phyloP scores from a whole-genome alignment of 2,113 vertebrate genomes.

The Mionectes macconnelli region DNA sequence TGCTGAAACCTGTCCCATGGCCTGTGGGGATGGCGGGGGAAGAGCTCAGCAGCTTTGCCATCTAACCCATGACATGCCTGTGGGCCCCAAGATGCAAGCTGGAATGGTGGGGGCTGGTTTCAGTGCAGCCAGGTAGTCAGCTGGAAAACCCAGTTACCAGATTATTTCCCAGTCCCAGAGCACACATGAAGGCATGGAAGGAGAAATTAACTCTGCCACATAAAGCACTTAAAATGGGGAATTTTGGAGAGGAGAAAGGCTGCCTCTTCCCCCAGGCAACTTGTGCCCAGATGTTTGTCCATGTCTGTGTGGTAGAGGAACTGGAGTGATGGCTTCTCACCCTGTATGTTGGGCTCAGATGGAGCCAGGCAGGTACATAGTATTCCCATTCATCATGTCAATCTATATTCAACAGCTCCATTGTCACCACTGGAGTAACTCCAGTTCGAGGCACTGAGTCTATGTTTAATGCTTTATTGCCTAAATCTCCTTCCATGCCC shows the following conservation, averaged over 20 bases:
- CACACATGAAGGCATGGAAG: accelerated
- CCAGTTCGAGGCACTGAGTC: background rate
- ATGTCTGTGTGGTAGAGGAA: background rate
- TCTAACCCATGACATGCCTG: accelerated
- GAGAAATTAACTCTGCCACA: background rate
- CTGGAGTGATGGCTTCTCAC: background rate
- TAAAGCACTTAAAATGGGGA: background rate
- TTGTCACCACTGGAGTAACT: background rate
- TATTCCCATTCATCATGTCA: background rate
- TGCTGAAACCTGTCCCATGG: background rate
- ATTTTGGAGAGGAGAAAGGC: background rate
- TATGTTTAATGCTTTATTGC: background rate
- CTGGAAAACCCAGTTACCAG: background rate
- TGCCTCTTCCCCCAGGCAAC: background rate
- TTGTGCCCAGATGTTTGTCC: background rate
- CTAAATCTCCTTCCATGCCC: background rate
- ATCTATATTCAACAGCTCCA: background rate
- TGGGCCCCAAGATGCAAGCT: background rate
- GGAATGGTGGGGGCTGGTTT: background rate
- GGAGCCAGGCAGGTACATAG: background rate
- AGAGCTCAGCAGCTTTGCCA: background rate
- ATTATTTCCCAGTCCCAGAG: background rate
- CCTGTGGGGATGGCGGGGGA: background rate
- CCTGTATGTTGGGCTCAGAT: background rate
- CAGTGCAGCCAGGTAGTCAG: background rate